These are phyloP conservation scores for Tauraco hartlaubi DNA, from an alignment of 2,797 vertebrate species.

Conservation along the genomic window DNA sequence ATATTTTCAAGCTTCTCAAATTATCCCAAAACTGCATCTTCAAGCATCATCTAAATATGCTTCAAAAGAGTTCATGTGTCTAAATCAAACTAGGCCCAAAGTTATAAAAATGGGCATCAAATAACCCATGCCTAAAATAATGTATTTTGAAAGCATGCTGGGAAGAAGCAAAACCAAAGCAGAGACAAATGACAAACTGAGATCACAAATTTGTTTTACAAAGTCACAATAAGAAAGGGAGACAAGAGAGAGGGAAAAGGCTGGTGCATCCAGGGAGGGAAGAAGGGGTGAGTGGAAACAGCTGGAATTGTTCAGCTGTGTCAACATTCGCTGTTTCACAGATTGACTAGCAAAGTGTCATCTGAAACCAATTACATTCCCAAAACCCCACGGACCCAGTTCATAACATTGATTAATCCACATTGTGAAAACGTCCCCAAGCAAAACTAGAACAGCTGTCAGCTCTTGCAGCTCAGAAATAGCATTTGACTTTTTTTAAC, in stretches of 20 bases:
- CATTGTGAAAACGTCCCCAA: constrained; percentile 83
- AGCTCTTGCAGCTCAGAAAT: constrained; percentile 73
- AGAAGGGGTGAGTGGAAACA: constrained; percentile 81
- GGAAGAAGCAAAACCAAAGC: constrained; percentile 13
- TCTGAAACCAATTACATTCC: constrained; percentile 86
- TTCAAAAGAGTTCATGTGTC: neutral
- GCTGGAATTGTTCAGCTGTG: constrained; percentile 84
- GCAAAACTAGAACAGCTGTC: constrained; percentile 84
- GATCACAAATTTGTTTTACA: constrained; percentile 52
- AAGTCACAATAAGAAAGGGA: constrained; percentile 66
- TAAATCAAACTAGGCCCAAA: neutral
- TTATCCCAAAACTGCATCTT: neutral
- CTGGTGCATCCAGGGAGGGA: constrained; percentile 70
- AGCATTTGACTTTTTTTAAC: constrained; percentile 25
- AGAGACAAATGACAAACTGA: constrained; percentile 35
- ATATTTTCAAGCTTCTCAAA: neutral
- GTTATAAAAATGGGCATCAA: neutral
- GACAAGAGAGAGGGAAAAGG: constrained; percentile 58
- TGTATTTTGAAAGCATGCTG: neutral
- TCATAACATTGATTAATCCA: constrained; percentile 88
- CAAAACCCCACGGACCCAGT: constrained; percentile 83
- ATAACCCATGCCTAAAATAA: constrained; percentile 5
- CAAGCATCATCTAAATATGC: neutral
- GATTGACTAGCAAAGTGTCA: constrained; percentile 85
- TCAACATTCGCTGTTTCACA: constrained; percentile 80